phyloP scores from a whole-genome alignment of 2,113 vertebrate species.

The Gymnorhina tibicen region DNA sequence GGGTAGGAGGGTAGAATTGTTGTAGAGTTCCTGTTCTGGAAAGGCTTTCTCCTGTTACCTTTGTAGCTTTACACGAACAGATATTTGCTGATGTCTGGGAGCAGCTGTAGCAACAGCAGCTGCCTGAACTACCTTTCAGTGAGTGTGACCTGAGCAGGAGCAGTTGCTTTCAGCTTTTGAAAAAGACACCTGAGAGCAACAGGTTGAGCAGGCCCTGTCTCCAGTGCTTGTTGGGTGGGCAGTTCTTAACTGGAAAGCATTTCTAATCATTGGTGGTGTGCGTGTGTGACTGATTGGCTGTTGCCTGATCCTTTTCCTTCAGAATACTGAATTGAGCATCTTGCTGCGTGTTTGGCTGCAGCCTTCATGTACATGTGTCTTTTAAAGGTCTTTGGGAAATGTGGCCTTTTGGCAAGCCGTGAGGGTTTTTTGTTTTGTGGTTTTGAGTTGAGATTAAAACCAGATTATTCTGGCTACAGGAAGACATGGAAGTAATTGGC shows the following conservation, averaged over 20 bases:
- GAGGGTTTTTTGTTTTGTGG: neutral
- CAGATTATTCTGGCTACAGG: neutral
- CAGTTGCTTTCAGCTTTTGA: neutral
- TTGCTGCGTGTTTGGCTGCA: neutral
- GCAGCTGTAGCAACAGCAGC: neutral
- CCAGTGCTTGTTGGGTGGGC: neutral
- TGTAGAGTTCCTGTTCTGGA: neutral
- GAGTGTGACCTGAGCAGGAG: neutral
- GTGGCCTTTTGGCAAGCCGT: neutral
- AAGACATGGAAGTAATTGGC: neutral
- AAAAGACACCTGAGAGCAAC: neutral
- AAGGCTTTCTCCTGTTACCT: neutral
- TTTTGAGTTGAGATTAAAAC: neutral
- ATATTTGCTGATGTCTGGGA: neutral
- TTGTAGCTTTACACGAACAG: neutral
- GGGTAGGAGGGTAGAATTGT: neutral
- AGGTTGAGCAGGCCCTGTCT: neutral
- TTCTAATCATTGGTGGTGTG: neutral
- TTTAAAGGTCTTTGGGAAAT: neutral
- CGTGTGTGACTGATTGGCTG: neutral
- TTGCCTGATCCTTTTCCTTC: neutral
- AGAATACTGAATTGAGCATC: neutral
- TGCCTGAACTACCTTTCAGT: neutral
- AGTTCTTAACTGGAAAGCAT: neutral
- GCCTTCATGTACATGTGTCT: neutral